These are phyloP conservation scores for Bombus picipes DNA, from an alignment of 1,140 invertebrate species.

Conservation along the genomic window DNA sequence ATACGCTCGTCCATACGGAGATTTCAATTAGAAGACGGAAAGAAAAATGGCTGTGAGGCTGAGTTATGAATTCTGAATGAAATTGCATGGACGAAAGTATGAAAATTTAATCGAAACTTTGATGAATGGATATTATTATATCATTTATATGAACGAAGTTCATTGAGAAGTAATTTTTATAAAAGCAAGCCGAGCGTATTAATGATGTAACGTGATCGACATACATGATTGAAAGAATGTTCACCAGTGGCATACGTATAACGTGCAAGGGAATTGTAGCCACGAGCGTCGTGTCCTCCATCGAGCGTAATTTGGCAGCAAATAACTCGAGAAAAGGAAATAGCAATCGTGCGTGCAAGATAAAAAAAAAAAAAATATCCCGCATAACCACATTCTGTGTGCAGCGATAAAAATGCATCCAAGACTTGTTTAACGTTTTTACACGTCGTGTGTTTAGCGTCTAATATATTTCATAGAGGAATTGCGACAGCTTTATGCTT, in stretches of 20 bases:
- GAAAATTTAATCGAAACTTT: not conserved
- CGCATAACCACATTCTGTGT: not conserved
- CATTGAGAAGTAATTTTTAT: conserved; percentile 2
- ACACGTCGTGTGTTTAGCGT: not conserved
- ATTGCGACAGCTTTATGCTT: not conserved
- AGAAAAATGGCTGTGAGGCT: not conserved
- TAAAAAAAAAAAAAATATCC: conserved; percentile 22
- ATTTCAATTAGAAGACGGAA: not conserved
- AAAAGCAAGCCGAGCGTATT: not conserved
- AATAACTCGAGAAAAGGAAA: conserved; percentile 40
- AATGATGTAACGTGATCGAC: conserved; percentile 1
- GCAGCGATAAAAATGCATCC: not conserved
- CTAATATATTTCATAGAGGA: not conserved
- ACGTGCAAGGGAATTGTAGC: conserved; percentile 21
- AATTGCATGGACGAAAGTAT: not conserved
- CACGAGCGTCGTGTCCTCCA: conserved; percentile 20
- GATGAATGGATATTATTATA: not conserved
- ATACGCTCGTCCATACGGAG: too few species aligned
- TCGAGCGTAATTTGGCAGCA: conserved; percentile 36
- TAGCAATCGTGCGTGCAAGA: conserved; percentile 38
- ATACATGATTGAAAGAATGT: not conserved
- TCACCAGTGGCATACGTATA: not conserved
- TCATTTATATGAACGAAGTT: not conserved
- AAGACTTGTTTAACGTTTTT: not conserved
- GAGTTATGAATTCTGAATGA: not conserved